Conservation (phyloP, 1,140 invertebrate genomes). For the Leptestheria dahalacensis region DNA sequence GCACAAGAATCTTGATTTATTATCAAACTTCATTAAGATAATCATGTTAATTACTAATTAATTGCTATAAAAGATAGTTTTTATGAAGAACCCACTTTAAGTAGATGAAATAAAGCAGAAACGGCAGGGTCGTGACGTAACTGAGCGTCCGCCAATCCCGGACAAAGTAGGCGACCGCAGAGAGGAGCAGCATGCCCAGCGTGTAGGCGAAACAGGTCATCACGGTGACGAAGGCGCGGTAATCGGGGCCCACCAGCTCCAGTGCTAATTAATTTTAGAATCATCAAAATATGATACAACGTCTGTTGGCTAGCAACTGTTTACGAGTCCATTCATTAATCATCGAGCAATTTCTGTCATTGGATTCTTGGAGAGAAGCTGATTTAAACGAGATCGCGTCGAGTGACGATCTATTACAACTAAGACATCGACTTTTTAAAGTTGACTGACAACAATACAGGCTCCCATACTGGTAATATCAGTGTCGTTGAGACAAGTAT, state of each 20-base stretch:
- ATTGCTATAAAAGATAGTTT: constrained; percentile 3
- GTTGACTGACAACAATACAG: too few relatives aligned
- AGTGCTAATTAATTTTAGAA: constrained; percentile 41
- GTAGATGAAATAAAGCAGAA: constrained; percentile 65
- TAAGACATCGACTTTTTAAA: too few relatives aligned
- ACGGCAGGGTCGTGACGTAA: constrained; percentile 63
- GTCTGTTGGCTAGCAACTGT: neutral
- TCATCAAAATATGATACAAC: neutral
- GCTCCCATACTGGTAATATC: too few relatives aligned
- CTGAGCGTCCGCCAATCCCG: constrained; percentile 64
- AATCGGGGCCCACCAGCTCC: constrained; percentile 75
- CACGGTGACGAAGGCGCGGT: constrained; percentile 75
- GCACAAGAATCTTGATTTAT: neutral
- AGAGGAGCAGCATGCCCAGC: constrained; percentile 60
- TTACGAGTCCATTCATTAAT: neutral
- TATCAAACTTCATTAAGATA: neutral
- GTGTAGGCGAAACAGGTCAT: constrained; percentile 82
- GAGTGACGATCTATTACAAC: too few relatives aligned
- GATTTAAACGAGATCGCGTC: too few relatives aligned
- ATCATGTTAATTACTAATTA: neutral
- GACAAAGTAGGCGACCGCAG: constrained; percentile 63
- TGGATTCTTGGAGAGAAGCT: too few relatives aligned
- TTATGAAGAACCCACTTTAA: constrained; percentile 1
- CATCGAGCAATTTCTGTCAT: too few relatives aligned
- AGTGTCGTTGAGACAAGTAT: too few relatives aligned